These are phyloP conservation scores for Syrista parreyssii DNA, from an alignment of 2,888 invertebrate genomes.

Conservation along the genomic window DNA sequence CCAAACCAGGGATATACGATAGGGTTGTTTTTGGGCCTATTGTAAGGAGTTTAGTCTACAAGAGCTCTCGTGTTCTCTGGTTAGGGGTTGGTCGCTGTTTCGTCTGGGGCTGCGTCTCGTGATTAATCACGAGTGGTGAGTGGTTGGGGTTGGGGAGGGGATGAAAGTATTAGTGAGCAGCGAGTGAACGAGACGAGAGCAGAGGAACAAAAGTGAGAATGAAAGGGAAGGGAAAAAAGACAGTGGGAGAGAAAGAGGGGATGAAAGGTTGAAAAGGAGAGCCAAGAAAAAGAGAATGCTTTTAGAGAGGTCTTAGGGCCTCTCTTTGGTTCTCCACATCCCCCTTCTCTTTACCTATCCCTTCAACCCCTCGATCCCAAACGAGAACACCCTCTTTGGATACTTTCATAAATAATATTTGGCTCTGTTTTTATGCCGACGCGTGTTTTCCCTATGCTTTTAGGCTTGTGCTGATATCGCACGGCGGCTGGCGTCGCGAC, in stretches of 20 bases:
- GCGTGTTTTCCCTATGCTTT: slow-evolving; percentile 17
- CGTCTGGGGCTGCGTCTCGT: neutral
- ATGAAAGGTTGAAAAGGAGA: slow-evolving; percentile 1
- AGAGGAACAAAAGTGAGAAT: neutral
- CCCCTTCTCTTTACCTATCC: slow-evolving; percentile 11
- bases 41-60: neutral
- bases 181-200: slow-evolving; percentile 5
- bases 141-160: neutral
- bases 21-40: neutral
- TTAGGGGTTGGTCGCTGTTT: neutral
- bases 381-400: slow-evolving; percentile 3
- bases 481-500: neutral
- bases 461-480: neutral
- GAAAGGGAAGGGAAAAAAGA: neutral
- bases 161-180: neutral
- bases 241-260: neutral
- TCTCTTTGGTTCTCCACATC: neutral
- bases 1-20: neutral
- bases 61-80: neutral
- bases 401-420: slow-evolving; percentile 30
- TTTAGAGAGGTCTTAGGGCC: slow-evolving; percentile 13
- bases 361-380: neutral
- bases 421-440: slow-evolving; percentile 13
- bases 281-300: slow-evolving; percentile 2
- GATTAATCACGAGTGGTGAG: neutral